Base-by-base conservation (phyloP, 1,140 invertebrate genomes). In the Euura lappo region DNA sequence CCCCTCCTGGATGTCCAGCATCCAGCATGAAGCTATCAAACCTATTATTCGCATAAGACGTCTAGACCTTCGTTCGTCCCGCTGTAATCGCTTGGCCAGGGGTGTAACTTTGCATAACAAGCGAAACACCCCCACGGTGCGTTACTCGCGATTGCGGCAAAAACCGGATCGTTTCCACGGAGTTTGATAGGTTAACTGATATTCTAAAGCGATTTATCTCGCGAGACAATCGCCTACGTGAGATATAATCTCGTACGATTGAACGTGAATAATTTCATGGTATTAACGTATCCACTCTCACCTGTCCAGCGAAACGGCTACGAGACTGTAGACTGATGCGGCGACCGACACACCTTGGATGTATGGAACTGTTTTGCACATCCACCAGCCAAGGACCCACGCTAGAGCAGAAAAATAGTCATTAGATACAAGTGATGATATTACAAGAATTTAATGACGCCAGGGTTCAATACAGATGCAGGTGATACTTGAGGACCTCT, bases 291-390 rank as follows among this genome's bases (percentile, higher is more conserved):
- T 10, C 1, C 28, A 28, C 69, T 89, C 91, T 91, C 89, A 98
- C 96, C 96, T 95, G 90, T 98, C 97, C 60, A 98, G 88, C 72
- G 97, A 97, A 8, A 98, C 96, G 11, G 96, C 96, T 70, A 97
- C 96, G 46, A 98, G 89, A 76, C 96, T 97, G 89, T 97, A 97
- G 68, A 98, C 95, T 1, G 97, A 98, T 28, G 96, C 96, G 67
- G 95, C 95, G 1, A 98, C 96, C 0, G 96, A 97, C 42, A 98
- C 94, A 67, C 96, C 96, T 87, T 98, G 96, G 76, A 98, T 93
- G 85, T 97, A 98, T 2, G 96, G 95, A 43, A 97, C 95, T 2
- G 94, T 95, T 89, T 98, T 98, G 89, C 96, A 98, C 93, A 98
- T 95, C 86, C 94, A 92, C 91, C 94, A 94, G 70, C 97, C 97